Evolutionary conservation across 1,140 invertebrate genomes (phyloP).

Genomic region (Branchinecta lynchi): DNA sequence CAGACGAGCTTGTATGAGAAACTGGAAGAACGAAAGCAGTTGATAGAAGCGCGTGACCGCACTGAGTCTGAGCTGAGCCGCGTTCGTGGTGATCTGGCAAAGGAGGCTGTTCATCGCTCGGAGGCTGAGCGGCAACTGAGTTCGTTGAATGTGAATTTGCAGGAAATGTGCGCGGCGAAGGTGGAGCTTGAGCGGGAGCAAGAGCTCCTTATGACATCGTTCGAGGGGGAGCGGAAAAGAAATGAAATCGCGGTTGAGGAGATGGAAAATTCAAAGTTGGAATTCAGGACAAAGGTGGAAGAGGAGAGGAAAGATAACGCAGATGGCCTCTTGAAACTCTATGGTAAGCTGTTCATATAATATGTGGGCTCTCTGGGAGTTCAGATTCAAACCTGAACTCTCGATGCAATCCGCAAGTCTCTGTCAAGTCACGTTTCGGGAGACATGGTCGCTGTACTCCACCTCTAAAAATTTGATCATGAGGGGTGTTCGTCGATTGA

Average conservation of each 20-base stretch:
- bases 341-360: constrained; percentile 13
- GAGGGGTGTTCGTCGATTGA: too few relatives aligned
- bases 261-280: constrained; percentile 43
- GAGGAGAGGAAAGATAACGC: constrained; percentile 27
- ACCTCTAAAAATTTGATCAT: too few relatives aligned
- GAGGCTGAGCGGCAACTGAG: not conserved
- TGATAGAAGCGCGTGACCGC: constrained; percentile 4
- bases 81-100: not conserved
- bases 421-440: too few relatives aligned
- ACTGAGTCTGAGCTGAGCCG: constrained; percentile 20
- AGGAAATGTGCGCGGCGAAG: not conserved
- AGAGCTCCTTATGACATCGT: not conserved
- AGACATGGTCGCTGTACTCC: too few relatives aligned
- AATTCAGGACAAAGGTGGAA: constrained; percentile 37
- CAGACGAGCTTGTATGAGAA: constrained; percentile 2
- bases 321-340: constrained; percentile 27
- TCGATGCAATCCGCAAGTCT: too few relatives aligned
- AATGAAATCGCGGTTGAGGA: not conserved
- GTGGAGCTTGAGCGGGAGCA: not conserved
- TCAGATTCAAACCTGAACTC: too few relatives aligned
- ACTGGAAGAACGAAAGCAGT: not conserved
- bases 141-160: not conserved
- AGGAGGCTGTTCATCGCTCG: not conserved
- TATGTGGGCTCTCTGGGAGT: too few relatives aligned
- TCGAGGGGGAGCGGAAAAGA: not conserved